A percentile compares a stretch with the other conserved stretches of the same genome.
These are phyloP conservation scores for Hypocryptadius cinnamomeus DNA, from an alignment of 2,113 vertebrate species.

Conservation along the genomic window DNA sequence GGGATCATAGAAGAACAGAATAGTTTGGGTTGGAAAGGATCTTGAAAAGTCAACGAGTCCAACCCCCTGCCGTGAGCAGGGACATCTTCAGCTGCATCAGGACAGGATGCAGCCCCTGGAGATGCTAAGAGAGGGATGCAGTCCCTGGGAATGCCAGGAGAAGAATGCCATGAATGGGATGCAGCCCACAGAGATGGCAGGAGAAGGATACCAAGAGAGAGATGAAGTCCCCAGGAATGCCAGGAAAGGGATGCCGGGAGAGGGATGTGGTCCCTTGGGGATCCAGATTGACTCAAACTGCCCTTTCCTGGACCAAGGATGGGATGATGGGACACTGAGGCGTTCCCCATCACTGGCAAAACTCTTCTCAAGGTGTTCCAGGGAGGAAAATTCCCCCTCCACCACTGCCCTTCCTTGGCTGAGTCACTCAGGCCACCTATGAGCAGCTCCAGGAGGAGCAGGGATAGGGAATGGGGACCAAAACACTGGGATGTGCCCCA, in stretches of 20 bases:
- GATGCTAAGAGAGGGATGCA: not conserved
- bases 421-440: rapidly evolving
- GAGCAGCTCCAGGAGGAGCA: not conserved
- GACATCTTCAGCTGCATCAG: not conserved
- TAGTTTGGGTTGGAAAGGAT: not conserved
- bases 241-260: not conserved
- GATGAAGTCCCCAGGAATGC: not conserved
- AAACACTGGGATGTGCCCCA: rapidly evolving
- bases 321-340: not conserved
- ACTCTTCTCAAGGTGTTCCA: not conserved
- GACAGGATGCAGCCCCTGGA: not conserved
- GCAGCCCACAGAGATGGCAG: no score
- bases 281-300: not conserved
- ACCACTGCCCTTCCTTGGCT: not conserved
- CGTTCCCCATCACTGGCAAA: not conserved
- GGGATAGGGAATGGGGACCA: not conserved
- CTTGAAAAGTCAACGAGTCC: not conserved
- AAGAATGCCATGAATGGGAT: not conserved
- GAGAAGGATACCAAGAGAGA: not conserved
- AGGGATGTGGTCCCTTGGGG: not conserved
- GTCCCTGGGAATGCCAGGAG: not conserved
- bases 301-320: not conserved
- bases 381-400: not conserved
- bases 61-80: not conserved
- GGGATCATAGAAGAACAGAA: not conserved